Base-by-base conservation (phyloP, 2,797 vertebrate genomes). In the Cirrhinus mrigala region DNA sequence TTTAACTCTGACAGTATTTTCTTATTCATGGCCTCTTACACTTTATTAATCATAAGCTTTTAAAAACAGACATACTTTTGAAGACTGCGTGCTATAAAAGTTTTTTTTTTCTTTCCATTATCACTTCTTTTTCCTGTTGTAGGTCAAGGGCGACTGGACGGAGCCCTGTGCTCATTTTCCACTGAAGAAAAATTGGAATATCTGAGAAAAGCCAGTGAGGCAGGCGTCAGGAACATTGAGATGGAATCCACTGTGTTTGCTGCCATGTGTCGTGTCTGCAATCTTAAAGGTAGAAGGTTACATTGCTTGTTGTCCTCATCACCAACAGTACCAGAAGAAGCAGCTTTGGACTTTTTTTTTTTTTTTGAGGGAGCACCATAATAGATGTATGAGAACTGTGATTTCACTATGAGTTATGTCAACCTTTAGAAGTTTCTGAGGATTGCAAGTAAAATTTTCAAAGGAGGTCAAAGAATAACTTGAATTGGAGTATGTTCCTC, bases 191-290 rank as follows among this genome's bases (percentile, higher is more conserved):
- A 98, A 85, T 84, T 96, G 66, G 95, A 97, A 74, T 98, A 97
- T 88, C 92, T 98, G 89, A 95, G 90, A 79, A 97, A 95, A 89
- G 97, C 97, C 1, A 91, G 97, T 0, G 92, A 94, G 0, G 94
- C 95, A 0, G 94, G 97, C 0, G 92, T 97, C 86, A 96, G 96
- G 91, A 98, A 98, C 87, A 98, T 96, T 0, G 97, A 98, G 91
- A 98, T 97, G 96, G 98, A 97, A 90, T 97, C 96, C 22, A 95
- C 95, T 0, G 97, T 95, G 1, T 97, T 98, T 0, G 96, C 96
- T 0, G 96, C 97, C 22, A 97, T 97, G 94, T 97, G 97, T 52
- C 90, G 94, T 1, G 89, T 96, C 56, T 97, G 97, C 85, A 96
- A 95, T 81, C 92, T 98, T 20, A 97, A 94, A 96, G 97, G 97